Evolutionary conservation across 2,113 vertebrate genomes (phyloP), one percentile per base, ranked within the genome.

Genomic region (Pachycephala philippinensis): DNA sequence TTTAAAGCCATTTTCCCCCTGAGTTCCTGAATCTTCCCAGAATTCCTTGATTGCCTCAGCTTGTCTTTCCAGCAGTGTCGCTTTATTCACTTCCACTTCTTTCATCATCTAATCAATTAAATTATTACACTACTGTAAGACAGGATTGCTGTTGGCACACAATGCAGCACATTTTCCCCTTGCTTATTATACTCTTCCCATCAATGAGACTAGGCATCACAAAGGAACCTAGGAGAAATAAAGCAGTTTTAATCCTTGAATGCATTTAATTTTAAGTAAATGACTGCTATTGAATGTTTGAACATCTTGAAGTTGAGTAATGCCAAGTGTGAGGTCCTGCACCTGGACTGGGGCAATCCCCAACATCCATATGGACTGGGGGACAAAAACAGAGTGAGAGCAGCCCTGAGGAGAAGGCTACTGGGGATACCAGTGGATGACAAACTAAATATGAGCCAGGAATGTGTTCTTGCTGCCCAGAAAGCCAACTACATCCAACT

Each of bases 51-150:
- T 97, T 91, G 98, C 98, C 54, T 91, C 96, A n/a, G 85, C 96
- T 17, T 91, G 94, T 84, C 71, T 85, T 53, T 98, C 97, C 26
- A 99, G 86, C 4, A 87, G 66, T 23, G 96, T 77, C 50, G 98
- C 97, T 92, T 98, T 98, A 90, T 98, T 98, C 44, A 98, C 98
- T 68, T 99, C 98, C 65, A 99, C 97, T 75, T 98, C 98, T 94
- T 97, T 97, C 91, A 99, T 93, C 33, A 97, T 68, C 81, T 93
- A 80, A 69, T 72, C 35, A 50, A 76, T 80, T 47, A 89, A 60
- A 86, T 42, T 21, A 64, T 86, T 54, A 56, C 23, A n/a, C 6
- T 56, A 24, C 8, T 56, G 35, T 86, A 44, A 89, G 50, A 91
- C 89, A 84, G 18, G 12, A 42, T 21, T 79, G 61, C 17, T 2